These are phyloP conservation scores for Caenorhabditis afra DNA, from an alignment of 2,888 invertebrate species.

Conservation along the genomic window DNA sequence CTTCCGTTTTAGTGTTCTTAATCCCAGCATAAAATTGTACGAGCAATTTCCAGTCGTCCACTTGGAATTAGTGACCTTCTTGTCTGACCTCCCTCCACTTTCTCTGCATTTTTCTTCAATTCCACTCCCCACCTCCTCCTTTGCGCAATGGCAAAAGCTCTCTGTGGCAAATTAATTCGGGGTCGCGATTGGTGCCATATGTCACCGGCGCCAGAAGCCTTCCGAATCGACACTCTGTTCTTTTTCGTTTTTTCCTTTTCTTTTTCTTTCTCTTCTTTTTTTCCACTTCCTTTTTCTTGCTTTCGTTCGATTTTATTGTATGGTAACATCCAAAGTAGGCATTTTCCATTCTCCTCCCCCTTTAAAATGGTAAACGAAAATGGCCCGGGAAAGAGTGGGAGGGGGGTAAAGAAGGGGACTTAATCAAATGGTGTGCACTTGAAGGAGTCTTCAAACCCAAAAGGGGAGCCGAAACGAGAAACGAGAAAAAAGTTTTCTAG, in stretches of 20 bases:
- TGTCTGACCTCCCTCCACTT: not conserved
- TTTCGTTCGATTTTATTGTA: too few species aligned
- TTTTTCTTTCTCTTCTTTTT: conserved; percentile 24
- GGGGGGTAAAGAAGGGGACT: too few species aligned
- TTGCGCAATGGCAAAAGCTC: not conserved
- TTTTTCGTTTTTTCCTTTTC: conserved; percentile 4
- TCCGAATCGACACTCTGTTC: conserved; percentile 33
- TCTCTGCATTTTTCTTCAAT: not conserved
- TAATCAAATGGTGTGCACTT: conserved; percentile 53
- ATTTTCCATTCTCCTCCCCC: too few species aligned
- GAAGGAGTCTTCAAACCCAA: not conserved
- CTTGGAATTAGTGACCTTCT: conserved; percentile 30
- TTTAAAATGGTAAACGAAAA: too few species aligned
- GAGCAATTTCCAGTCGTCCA: not conserved
- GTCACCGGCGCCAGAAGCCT: conserved; percentile 23
- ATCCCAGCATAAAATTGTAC: too few species aligned
- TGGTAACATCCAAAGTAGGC: too few species aligned
- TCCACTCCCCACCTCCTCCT: conserved; percentile 1
- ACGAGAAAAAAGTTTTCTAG: conserved; percentile 6
- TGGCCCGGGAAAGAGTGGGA: too few species aligned
- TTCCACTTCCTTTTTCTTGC: conserved; percentile 24
- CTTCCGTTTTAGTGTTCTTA: too few species aligned
- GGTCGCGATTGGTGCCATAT: conserved; percentile 37
- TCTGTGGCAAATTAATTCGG: conserved; percentile 40
- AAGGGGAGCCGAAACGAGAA: not conserved